Percentiles rank a stretch among this genome's conserved stretches.
Evolutionary conservation across 2,888 invertebrate species (phyloP).

Genomic region (Eilema sororculum): DNA sequence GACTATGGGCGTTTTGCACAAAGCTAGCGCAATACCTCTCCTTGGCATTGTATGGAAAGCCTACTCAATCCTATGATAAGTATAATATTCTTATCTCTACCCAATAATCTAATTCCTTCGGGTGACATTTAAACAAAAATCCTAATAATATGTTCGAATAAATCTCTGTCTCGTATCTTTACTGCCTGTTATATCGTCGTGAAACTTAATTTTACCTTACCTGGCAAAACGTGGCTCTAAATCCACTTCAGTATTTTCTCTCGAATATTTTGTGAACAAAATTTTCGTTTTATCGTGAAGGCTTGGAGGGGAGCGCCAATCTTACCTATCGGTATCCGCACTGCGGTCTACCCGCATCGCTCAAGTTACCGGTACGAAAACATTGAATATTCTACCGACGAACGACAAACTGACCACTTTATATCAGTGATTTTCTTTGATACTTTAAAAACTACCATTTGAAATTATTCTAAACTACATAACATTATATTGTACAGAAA

Average conservation of each 20-base stretch:
- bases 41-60: too few species aligned
- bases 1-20: too few species aligned
- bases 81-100: background rate
- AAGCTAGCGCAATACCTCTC: too few species aligned
- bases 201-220: conserved; percentile 4
- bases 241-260: conserved; percentile 13
- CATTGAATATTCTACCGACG: conserved; percentile 41
- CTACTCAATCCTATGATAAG: background rate
- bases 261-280: conserved; percentile 30
- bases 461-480: too few species aligned
- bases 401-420: conserved; percentile 33
- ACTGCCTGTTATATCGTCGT: background rate
- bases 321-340: conserved; percentile 51
- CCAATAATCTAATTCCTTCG: background rate
- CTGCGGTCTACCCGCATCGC: conserved; percentile 54
- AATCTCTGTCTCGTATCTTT: conserved; percentile 5
- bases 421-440: conserved; percentile 29
- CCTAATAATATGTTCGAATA: conserved; percentile 2
- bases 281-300: conserved; percentile 17
- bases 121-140: conserved; percentile 2
- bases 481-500: background rate
- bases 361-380: conserved; percentile 41
- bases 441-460: background rate
- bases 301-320: conserved; percentile 41
- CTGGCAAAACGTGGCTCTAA: conserved; percentile 9